Evolutionary conservation across 2,888 invertebrate genomes (phyloP).

Genomic region (Sphecodes monilicornis): DNA sequence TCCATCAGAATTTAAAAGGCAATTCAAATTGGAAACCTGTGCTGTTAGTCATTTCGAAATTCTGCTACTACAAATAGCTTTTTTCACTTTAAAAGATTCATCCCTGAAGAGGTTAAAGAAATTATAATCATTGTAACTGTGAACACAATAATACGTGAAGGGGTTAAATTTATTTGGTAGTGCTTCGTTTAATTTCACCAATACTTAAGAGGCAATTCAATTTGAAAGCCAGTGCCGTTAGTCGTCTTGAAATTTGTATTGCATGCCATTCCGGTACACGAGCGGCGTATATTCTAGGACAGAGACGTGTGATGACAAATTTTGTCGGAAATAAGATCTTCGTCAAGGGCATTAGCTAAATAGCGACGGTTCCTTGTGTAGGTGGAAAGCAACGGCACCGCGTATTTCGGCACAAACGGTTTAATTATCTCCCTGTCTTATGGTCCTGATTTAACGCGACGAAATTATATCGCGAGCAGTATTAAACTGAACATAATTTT

Average conservation of each 20-base stretch:
- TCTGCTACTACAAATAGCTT: too few relatives aligned
- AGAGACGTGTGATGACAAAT: conserved; percentile 43
- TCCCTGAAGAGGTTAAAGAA: too few relatives aligned
- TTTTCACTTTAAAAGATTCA: too few relatives aligned
- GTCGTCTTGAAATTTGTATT: not conserved
- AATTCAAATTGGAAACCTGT: too few relatives aligned
- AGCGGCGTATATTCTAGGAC: not conserved
- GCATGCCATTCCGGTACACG: not conserved
- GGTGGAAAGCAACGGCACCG: not conserved
- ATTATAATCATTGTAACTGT: too few relatives aligned
- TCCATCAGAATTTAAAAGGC: too few relatives aligned
- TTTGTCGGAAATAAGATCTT: conserved; percentile 41
- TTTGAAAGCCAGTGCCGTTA: conserved; percentile 2
- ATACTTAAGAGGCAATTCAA: not conserved
- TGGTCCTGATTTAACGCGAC: conserved; percentile 51
- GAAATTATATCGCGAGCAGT: conserved; percentile 49
- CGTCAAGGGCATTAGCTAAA: conserved; percentile 45
- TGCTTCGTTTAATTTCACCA: not conserved
- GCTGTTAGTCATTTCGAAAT: too few relatives aligned
- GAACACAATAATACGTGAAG: too few relatives aligned
- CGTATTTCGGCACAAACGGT: conserved; percentile 52
- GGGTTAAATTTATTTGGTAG: not conserved
- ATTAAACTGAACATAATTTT: conserved; percentile 47
- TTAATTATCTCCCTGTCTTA: conserved; percentile 56
- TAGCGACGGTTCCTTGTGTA: conserved; percentile 31